These are phyloP conservation scores for Apostichopus leukothele DNA, from an alignment of 53 echinoderm and acorn worm species.

Conservation along the genomic window DNA sequence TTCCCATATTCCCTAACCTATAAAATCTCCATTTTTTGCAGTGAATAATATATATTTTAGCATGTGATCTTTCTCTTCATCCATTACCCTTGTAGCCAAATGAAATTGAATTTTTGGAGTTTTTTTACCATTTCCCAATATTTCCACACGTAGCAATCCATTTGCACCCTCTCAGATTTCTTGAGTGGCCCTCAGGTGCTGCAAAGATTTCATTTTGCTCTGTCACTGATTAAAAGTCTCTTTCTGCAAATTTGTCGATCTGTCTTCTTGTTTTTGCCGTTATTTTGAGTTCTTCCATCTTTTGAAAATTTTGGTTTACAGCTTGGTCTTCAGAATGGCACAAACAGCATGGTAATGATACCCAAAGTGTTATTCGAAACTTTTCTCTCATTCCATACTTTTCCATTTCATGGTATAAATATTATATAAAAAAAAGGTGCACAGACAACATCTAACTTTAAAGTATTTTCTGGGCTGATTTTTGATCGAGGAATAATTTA, in stretches of 20 bases:
- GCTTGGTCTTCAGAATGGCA: slow-evolving; percentile 8
- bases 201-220: background rate
- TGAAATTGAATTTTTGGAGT: background rate
- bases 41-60: background rate
- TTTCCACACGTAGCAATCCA: background rate
- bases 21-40: too few relatives aligned
- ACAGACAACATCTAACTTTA: too few relatives aligned
- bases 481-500: too few relatives aligned
- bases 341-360: slow-evolving; percentile 8
- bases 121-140: background rate
- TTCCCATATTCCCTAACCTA: too few relatives aligned
- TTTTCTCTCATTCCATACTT: too few relatives aligned
- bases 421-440: too few relatives aligned
- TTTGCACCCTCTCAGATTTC: background rate
- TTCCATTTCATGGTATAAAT: too few relatives aligned
- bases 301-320: slow-evolving; percentile 14
- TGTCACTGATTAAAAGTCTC: background rate
- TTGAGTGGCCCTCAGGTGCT: background rate
- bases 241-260: background rate
- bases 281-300: background rate
- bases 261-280: background rate
- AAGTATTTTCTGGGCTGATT: too few relatives aligned
- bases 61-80: background rate
- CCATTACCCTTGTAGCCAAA: background rate
- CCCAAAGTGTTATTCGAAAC: too few relatives aligned